phyloP scores from a whole-genome alignment of 2,888 invertebrate species.

The Cantharis nigra region DNA sequence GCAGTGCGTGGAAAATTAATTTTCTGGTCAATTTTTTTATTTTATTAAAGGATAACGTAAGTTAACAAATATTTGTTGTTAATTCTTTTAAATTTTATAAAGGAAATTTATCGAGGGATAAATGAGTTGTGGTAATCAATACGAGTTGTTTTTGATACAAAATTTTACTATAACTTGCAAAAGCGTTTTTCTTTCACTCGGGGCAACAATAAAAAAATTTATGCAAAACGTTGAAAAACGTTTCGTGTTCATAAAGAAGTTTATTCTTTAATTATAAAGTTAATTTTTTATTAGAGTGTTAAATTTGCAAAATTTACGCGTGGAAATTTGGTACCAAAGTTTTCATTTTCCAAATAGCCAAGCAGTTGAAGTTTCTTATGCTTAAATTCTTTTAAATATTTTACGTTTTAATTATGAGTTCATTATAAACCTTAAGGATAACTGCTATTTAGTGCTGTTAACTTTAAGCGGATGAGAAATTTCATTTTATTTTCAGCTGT shows the following conservation, averaged over 20 bases:
- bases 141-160: neutral
- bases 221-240: neutral
- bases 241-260: neutral
- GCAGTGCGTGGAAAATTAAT: neutral
- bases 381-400: neutral
- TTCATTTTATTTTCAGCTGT: neutral
- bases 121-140: neutral
- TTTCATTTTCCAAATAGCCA: neutral
- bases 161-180: neutral
- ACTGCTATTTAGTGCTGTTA: neutral
- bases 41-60: neutral
- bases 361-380: neutral
- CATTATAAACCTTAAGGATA: neutral
- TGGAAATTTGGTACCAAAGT: neutral
- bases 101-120: neutral
- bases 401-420: neutral
- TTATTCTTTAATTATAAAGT: neutral
- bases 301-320: neutral
- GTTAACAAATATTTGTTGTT: neutral
- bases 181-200: neutral
- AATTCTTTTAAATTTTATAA: neutral
- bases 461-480: neutral
- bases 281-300: neutral
- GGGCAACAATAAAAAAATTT: neutral
- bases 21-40: neutral